These are phyloP conservation scores for Drosophila antonietae DNA, from an alignment of 2,888 invertebrate genomes.

Conservation along the genomic window DNA sequence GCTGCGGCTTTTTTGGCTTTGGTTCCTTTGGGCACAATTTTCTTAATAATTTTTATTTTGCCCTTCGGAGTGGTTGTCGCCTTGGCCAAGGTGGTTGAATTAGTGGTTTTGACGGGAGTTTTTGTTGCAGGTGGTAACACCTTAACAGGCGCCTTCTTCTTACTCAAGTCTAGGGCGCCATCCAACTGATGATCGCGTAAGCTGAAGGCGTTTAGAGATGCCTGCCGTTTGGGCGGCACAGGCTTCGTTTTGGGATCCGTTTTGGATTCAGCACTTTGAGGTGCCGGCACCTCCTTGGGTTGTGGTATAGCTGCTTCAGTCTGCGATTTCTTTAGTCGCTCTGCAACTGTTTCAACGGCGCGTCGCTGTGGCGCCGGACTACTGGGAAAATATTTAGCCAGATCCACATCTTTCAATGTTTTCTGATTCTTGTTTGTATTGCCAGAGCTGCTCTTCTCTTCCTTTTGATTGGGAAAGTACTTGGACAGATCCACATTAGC, in stretches of 20 bases:
- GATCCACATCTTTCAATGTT: conserved; percentile 83
- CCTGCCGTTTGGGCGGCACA: conserved; percentile 63
- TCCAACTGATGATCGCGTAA: conserved; percentile 83
- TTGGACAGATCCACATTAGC: conserved; percentile 82
- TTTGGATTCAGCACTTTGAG: conserved; percentile 5
- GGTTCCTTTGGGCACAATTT: conserved; percentile 81
- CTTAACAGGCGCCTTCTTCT: conserved; percentile 67
- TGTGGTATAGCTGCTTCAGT: conserved; percentile 65
- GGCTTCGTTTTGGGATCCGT: conserved; percentile 44
- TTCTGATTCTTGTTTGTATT: conserved; percentile 83
- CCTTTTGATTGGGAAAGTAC: conserved; percentile 84
- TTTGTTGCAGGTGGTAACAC: conserved; percentile 23
- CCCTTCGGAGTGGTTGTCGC: conserved; percentile 69
- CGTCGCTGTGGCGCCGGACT: conserved; percentile 82
- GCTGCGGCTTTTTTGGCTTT: conserved; percentile 69
- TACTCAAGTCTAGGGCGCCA: conserved; percentile 82
- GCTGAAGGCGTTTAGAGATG: conserved; percentile 73
- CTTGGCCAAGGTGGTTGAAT: conserved; percentile 52
- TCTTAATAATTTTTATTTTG: conserved; percentile 80
- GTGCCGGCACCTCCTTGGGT: conserved; percentile 8
- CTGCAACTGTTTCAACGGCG: conserved; percentile 78
- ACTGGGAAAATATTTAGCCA: conserved; percentile 84
- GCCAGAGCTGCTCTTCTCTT: conserved; percentile 71
- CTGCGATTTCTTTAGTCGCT: conserved; percentile 79
- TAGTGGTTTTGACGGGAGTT: conserved; percentile 13